Conservation (phyloP, 2,113 vertebrate genomes). For the Otis tarda region DNA sequence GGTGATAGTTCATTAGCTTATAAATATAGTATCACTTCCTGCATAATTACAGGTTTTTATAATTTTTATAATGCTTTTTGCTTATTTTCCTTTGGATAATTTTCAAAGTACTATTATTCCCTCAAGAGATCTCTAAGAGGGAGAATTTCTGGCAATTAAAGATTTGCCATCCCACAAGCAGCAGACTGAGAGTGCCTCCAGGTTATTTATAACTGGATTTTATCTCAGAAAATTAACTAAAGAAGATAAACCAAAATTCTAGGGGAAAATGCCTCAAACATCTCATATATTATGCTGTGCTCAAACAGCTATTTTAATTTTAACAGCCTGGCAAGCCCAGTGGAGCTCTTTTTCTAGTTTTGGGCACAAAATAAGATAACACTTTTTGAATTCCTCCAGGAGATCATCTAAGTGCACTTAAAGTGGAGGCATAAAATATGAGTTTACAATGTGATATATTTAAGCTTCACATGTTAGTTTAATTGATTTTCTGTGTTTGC, state of each 20-base stretch:
- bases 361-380: constrained; percentile 80
- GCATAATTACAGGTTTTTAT: constrained; percentile 72
- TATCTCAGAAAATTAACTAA: constrained; percentile 85
- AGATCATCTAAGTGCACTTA: constrained; percentile 73
- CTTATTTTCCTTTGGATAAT: constrained; percentile 80
- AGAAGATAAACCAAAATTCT: constrained; percentile 80
- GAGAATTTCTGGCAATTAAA: constrained; percentile 79
- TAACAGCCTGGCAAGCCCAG: constrained; percentile 78
- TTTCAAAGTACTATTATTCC: constrained; percentile 79
- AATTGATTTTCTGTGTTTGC: constrained; percentile 72
- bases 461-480: constrained; percentile 69
- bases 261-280: constrained; percentile 79
- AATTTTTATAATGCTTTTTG: constrained; percentile 78
- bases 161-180: constrained; percentile 73
- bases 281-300: constrained; percentile 78
- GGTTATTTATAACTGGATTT: constrained; percentile 85
- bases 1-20: constrained; percentile 68
- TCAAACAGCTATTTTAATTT: constrained; percentile 81
- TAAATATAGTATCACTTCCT: constrained; percentile 73
- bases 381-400: constrained; percentile 74
- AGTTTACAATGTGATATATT: constrained; percentile 68
- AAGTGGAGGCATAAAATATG: constrained; percentile 75
- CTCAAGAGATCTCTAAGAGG: constrained; percentile 73
- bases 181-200: constrained; percentile 73
- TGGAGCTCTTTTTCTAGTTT: constrained; percentile 76